A percentile compares a stretch with the other conserved stretches of the same genome.
These are phyloP conservation scores for Heliothis virescens DNA, from an alignment of 1,140 invertebrate species.

Conservation along the genomic window DNA sequence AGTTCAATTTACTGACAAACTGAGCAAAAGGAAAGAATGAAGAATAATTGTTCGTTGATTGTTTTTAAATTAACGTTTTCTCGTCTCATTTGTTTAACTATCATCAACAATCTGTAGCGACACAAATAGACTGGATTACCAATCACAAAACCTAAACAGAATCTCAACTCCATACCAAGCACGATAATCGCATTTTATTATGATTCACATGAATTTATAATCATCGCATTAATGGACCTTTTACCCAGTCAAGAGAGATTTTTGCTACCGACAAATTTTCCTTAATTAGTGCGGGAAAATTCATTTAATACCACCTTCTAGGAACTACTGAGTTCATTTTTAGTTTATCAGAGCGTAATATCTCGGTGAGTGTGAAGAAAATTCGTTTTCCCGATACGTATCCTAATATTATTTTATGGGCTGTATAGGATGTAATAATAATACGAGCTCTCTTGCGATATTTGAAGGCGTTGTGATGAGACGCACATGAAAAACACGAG, in stretches of 20 bases:
- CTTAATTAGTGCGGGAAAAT: not conserved
- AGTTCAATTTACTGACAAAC: not conserved
- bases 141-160: not conserved
- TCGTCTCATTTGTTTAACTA: not conserved
- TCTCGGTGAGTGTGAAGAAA: constrained; percentile 23
- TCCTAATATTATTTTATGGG: constrained; percentile 29
- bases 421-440: constrained; percentile 10
- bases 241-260: too few relatives aligned
- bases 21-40: not conserved
- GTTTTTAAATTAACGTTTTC: not conserved
- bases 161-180: not conserved
- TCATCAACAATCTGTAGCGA: not conserved
- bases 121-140: not conserved
- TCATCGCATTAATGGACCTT: too few relatives aligned
- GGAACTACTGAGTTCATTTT: not conserved
- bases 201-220: too few relatives aligned
- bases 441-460: not conserved
- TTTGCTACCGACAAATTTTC: not conserved
- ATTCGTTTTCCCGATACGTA: constrained; percentile 26
- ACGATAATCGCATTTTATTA: too few relatives aligned
- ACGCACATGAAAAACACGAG: not conserved
- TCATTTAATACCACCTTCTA: not conserved
- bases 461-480: not conserved
- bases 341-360: constrained; percentile 5
- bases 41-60: too few relatives aligned